Percentiles rank a stretch among this genome's conserved stretches.
These are phyloP conservation scores for Hylaeus anthracinus DNA, from an alignment of 1,140 invertebrate species.

Conservation along the genomic window DNA sequence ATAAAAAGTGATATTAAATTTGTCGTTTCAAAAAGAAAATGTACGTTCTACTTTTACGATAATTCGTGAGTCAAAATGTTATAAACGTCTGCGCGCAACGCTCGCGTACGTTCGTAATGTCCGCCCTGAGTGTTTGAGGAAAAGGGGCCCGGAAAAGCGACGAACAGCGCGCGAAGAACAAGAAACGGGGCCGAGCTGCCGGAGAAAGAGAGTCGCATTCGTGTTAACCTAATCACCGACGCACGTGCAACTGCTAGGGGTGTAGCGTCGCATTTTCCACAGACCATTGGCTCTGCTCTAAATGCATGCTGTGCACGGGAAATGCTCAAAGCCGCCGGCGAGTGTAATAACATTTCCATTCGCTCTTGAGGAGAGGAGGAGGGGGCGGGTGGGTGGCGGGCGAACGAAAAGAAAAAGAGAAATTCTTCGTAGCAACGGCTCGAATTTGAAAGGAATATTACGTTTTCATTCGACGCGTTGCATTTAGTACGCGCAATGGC, in stretches of 20 bases:
- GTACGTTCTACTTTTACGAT: too few species aligned
- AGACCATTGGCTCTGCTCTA: slow-evolving; percentile 49
- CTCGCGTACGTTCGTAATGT: neutral
- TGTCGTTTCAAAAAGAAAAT: too few species aligned
- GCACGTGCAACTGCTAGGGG: slow-evolving; percentile 49
- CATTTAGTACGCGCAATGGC: slow-evolving; percentile 7
- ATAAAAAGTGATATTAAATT: too few species aligned
- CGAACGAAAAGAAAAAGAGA: neutral
- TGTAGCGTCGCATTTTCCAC: slow-evolving; percentile 56
- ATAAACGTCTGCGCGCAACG: too few species aligned
- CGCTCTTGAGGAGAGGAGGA: neutral
- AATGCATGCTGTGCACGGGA: slow-evolving; percentile 46
- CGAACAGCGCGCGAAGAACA: neutral
- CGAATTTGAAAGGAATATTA: slow-evolving; percentile 30
- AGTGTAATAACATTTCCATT: slow-evolving; percentile 55
- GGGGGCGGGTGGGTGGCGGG: too few species aligned
- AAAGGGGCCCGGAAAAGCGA: neutral
- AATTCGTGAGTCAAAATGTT: too few species aligned
- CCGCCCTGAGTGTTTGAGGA: neutral
- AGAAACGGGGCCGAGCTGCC: slow-evolving; percentile 11
- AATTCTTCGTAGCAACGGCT: neutral
- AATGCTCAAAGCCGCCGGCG: slow-evolving; percentile 43
- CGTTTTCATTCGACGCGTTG: slow-evolving; percentile 15
- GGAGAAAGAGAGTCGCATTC: slow-evolving; percentile 38
- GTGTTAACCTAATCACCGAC: slow-evolving; percentile 60